Conservation (phyloP, 2,113 vertebrate species). For the Lepisosteus oculatus region DNA sequence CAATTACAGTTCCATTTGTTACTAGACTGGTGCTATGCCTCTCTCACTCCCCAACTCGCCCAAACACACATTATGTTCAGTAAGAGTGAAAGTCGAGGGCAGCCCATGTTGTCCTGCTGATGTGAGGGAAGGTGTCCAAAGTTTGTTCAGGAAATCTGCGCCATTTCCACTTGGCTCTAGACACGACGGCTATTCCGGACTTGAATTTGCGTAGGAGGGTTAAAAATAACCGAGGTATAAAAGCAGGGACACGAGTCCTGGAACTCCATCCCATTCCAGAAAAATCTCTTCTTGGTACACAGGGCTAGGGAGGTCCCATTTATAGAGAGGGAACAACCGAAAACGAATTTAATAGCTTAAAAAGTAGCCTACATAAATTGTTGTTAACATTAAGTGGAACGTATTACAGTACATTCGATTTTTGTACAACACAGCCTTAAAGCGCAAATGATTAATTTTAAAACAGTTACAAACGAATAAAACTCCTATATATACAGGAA, state of each 20-base stretch:
- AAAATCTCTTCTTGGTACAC: background rate
- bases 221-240: slow-evolving; percentile 70
- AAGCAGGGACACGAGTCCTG: slow-evolving; percentile 28
- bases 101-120: slow-evolving; percentile 31
- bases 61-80: background rate
- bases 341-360: too few relatives aligned
- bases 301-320: background rate
- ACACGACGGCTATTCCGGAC: slow-evolving; percentile 38
- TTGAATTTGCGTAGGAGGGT: slow-evolving; percentile 51
- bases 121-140: slow-evolving; percentile 24
- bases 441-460: too few relatives aligned
- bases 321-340: too few relatives aligned
- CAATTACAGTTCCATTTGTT: slow-evolving; percentile 13
- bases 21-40: background rate
- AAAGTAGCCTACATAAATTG: too few relatives aligned
- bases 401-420: too few relatives aligned
- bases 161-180: slow-evolving; percentile 53
- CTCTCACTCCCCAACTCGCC: background rate
- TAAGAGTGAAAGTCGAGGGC: slow-evolving; percentile 49
- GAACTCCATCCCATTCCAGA: slow-evolving; percentile 5
- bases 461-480: too few relatives aligned
- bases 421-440: too few relatives aligned
- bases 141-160: slow-evolving; percentile 53
- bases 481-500: too few relatives aligned
- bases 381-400: too few relatives aligned